Conservation (phyloP, 2,797 vertebrate genomes). For the Garrulus glandarius region DNA sequence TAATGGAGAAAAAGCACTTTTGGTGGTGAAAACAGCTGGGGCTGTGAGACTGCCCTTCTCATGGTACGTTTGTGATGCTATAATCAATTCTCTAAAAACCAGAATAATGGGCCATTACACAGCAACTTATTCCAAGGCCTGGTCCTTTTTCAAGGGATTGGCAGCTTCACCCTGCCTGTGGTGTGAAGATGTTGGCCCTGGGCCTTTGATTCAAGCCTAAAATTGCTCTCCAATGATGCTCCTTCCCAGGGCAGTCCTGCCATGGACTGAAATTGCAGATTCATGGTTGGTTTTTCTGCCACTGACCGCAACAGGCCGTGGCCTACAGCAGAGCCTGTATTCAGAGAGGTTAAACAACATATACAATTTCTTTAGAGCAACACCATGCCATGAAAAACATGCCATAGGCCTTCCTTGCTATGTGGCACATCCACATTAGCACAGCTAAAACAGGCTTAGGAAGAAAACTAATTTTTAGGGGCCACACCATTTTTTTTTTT, state of each 20-base stretch:
- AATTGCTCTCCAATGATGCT: not conserved
- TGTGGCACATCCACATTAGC: not conserved
- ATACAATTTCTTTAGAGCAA: not conserved
- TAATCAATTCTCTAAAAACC: not conserved
- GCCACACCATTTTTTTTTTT: fast-evolving
- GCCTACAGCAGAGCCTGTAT: not conserved
- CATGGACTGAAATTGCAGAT: not conserved
- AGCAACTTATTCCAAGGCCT: not conserved
- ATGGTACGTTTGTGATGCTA: not conserved
- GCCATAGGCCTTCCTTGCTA: not conserved
- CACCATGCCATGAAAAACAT: not conserved
- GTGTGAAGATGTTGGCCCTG: not conserved
- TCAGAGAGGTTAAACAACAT: not conserved
- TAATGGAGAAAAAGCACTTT: not conserved
- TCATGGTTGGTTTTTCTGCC: not conserved
- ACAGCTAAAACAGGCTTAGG: not conserved
- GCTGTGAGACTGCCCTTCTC: not conserved
- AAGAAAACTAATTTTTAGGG: not conserved
- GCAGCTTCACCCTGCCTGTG: not conserved
- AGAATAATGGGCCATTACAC: not conserved
- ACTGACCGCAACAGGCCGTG: not conserved
- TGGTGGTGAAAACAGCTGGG: not conserved
- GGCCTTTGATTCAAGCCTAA: not conserved
- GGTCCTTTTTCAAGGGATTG: not conserved
- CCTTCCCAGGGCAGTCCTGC: not conserved